Evolutionary conservation across 2,797 vertebrate genomes (phyloP).

Genomic region (Microchirus variegatus): DNA sequence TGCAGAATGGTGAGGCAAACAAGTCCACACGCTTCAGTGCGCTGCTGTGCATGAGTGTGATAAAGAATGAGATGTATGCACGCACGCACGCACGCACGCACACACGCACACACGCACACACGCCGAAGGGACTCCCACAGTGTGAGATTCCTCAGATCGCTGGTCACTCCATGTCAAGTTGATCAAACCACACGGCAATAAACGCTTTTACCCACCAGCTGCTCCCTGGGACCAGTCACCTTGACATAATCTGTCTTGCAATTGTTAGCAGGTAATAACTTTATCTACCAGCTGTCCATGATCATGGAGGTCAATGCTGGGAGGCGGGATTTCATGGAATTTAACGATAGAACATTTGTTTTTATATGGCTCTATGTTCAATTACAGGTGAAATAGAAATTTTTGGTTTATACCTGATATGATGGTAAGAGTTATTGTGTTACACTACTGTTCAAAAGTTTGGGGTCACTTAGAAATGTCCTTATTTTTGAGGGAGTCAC

Average conservation of each 20-base stretch:
- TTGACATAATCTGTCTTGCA: slow-evolving; percentile 10
- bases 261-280: neutral
- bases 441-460: too few relatives aligned
- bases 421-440: too few relatives aligned
- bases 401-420: too few relatives aligned
- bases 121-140: neutral
- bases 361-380: too few relatives aligned
- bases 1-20: slow-evolving; percentile 90
- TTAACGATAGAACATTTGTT: neutral
- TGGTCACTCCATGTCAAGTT: slow-evolving; percentile 18
- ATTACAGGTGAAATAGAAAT: too few relatives aligned
- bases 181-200: slow-evolving; percentile 18
- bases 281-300: neutral
- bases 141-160: slow-evolving; percentile 24
- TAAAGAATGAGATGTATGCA: too few relatives aligned
- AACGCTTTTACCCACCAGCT: slow-evolving; percentile 15
- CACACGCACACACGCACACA: slow-evolving; percentile 11
- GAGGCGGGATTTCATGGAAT: neutral
- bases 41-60: too few relatives aligned
- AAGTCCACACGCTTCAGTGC: too few relatives aligned
- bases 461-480: too few relatives aligned
- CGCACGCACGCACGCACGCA: slow-evolving; percentile 10
- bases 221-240: neutral
- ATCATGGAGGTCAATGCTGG: neutral
- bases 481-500: too few relatives aligned